Conservation (phyloP, 2,113 vertebrate species). For the Typhlomys cinereus region DNA sequence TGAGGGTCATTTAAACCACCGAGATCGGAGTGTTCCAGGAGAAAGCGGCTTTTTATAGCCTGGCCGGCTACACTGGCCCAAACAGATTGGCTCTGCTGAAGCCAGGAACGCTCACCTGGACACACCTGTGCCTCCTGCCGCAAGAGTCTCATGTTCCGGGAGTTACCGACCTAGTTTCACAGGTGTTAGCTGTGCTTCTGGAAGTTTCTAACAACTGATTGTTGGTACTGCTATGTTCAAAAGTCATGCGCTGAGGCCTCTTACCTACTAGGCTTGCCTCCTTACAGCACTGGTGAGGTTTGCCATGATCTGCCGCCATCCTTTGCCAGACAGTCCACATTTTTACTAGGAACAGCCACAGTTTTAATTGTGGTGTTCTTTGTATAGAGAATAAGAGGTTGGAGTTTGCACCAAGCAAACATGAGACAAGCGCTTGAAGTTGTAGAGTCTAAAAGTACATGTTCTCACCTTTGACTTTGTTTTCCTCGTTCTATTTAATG, state of each 20-base stretch:
- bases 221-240: neutral
- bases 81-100: neutral
- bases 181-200: neutral
- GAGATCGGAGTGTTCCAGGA: neutral
- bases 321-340: neutral
- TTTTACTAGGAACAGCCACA: neutral
- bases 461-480: neutral
- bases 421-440: neutral
- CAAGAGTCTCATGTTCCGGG: neutral
- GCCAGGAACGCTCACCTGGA: neutral
- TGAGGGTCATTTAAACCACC: neutral
- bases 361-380: neutral
- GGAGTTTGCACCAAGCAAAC: neutral
- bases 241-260: neutral
- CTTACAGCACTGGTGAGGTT: neutral
- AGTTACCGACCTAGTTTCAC: neutral
- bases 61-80: neutral
- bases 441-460: neutral
- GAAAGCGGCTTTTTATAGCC: neutral
- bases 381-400: slow-evolving; percentile 32
- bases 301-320: slow-evolving; percentile 11
- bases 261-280: neutral
- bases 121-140: neutral
- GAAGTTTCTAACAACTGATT: neutral
- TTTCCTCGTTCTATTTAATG: slow-evolving; percentile 22